phyloP scores from a whole-genome alignment of 2,888 invertebrate genomes.

The Eilema griseolum region DNA sequence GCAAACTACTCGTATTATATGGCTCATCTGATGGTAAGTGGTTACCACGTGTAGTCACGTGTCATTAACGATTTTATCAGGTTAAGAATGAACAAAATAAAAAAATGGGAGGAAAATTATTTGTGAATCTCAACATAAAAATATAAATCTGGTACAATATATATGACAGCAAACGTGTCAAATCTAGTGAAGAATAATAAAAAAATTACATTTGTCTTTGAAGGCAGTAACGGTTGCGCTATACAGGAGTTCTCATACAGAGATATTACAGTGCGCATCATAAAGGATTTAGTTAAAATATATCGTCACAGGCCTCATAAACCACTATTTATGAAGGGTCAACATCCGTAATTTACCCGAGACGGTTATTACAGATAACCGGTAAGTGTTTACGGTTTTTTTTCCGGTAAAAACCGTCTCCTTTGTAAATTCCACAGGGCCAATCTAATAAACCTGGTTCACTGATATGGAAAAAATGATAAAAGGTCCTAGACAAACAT shows the following conservation, averaged over 20 bases:
- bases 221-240: neutral
- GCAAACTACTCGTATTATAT: too few relatives aligned
- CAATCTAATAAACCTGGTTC: slow-evolving; percentile 28
- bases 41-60: too few relatives aligned
- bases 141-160: neutral
- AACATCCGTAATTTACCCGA: slow-evolving; percentile 38
- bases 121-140: neutral
- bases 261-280: slow-evolving; percentile 15
- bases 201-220: neutral
- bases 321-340: slow-evolving; percentile 51
- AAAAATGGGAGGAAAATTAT: neutral
- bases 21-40: too few relatives aligned
- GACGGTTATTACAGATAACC: slow-evolving; percentile 43
- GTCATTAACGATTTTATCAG: too few relatives aligned
- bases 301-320: slow-evolving; percentile 33
- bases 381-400: slow-evolving; percentile 41
- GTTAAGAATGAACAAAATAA: too few relatives aligned
- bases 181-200: neutral
- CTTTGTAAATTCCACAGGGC: slow-evolving; percentile 34
- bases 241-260: slow-evolving; percentile 1
- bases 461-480: slow-evolving; percentile 25
- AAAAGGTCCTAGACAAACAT: slow-evolving; percentile 18
- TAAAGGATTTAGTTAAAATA: slow-evolving; percentile 30
- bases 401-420: slow-evolving; percentile 26
- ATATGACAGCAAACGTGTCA: neutral